Base-by-base conservation (phyloP, 2,888 invertebrate species). In the Aleiodes testaceus region DNA sequence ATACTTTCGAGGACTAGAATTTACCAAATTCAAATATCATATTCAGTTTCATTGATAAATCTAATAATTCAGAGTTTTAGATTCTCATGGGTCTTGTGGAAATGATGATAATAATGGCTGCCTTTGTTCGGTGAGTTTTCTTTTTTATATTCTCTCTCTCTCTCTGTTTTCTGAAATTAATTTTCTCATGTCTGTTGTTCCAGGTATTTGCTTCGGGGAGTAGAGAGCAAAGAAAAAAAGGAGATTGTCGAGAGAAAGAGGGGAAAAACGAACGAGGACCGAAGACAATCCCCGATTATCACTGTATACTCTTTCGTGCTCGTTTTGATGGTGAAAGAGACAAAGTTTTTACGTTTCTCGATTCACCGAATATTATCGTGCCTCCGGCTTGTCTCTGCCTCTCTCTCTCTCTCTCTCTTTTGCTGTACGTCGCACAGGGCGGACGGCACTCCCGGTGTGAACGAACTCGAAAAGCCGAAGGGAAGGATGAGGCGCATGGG, bases 311-410 rank as follows among this genome's bases (percentile, higher is more conserved):
- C 53, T 53, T 53, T 53, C 53, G 53, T 53, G 53, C 53, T 53
- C 53, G 36, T 59, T 66, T 49, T 30, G 44, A 63, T 42, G 70
- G 18, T 12, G 30, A 14, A 44, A 61, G 49, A 45, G 30, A 72
- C 74, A 75, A 78, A 78, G 75, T 77, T 80, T 78, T 55, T 59
- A 61, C 75, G 73, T 75, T 53, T 74, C 77, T 75, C 76, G 78
- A 81, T 79, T 65, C 75, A 64, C 77, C 76, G 75, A 79, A 80
- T 81, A 79, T 81, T 78, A 79, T 79, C 78, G 77, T 79, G 74
- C 75, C 75, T 74, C 71, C 73, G 76, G 79, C 70, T 74, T 75
- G 75, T 53, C n/a, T 36, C 36, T 66, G 18, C 52, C 45, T 14
- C 12, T 30, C 63, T 64, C 59, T 59, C 66, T 66, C 63, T 61